Evolutionary conservation across 2,888 invertebrate genomes (phyloP).

Genomic region (Amphipyra tragopoginis): DNA sequence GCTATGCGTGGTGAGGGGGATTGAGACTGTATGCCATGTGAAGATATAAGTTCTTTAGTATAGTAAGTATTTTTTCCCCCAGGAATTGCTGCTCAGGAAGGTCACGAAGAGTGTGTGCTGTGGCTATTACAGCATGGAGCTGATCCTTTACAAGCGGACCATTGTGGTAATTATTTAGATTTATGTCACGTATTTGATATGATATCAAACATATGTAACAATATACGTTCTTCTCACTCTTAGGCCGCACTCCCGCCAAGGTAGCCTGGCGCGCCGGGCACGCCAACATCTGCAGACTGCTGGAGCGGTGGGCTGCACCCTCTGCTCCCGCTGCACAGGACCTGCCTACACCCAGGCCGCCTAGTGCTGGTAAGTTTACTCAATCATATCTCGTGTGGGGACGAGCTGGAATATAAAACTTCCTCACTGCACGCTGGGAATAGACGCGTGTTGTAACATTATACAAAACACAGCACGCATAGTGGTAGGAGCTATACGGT

Average conservation of each 20-base stretch:
- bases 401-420: too few relatives aligned
- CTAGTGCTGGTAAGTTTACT: slow-evolving; percentile 61
- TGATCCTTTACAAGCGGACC: slow-evolving; percentile 95
- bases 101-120: slow-evolving; percentile 97
- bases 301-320: slow-evolving; percentile 92
- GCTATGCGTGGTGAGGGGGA: too few relatives aligned
- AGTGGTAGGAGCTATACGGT: too few relatives aligned
- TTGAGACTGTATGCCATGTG: too few relatives aligned
- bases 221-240: neutral
- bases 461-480: too few relatives aligned
- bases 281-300: slow-evolving; percentile 94
- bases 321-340: slow-evolving; percentile 71
- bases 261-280: slow-evolving; percentile 98
- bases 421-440: too few relatives aligned
- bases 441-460: too few relatives aligned
- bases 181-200: too few relatives aligned
- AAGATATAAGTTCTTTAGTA: too few relatives aligned
- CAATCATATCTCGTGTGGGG: neutral
- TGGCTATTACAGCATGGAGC: slow-evolving; percentile 95
- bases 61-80: too few relatives aligned
- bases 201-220: neutral
- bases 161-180: slow-evolving; percentile 90
- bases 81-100: slow-evolving; percentile 99
- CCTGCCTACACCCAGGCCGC: slow-evolving; percentile 40
- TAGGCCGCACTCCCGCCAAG: slow-evolving; percentile 94